Evolutionary conservation across 30 jellyfish, hydroid and myxozoan species (phyloP).

Genomic region (Morbakka virulenta): DNA sequence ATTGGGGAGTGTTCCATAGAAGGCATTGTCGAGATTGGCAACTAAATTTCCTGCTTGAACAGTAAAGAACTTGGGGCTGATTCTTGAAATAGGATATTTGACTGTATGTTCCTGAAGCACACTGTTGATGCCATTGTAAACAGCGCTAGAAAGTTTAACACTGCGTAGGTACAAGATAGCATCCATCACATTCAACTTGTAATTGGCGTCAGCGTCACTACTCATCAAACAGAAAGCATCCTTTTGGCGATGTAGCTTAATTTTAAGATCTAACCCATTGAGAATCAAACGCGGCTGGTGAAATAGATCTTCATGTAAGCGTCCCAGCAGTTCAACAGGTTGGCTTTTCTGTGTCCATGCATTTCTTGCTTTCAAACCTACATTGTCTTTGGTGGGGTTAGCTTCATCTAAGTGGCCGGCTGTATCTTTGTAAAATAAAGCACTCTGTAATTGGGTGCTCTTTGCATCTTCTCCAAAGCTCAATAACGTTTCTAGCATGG

Average conservation of each 20-base stretch:
- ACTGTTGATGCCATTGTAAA: too few species aligned
- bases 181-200: neutral
- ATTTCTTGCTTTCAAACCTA: neutral
- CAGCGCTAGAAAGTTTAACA: constrained; percentile 6
- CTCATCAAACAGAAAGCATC: constrained; percentile 6
- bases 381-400: neutral
- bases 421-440: neutral
- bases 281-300: neutral
- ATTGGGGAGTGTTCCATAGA: constrained; percentile 25
- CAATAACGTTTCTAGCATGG: too few species aligned
- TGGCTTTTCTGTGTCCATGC: neutral
- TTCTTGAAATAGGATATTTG: too few species aligned
- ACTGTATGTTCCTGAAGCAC: too few species aligned
- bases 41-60: too few species aligned
- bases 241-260: constrained; percentile 4
- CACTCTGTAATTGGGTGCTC: constrained; percentile 7
- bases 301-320: neutral
- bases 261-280: neutral
- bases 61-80: too few species aligned
- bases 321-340: constrained; percentile 10
- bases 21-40: neutral
- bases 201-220: constrained; percentile 3
- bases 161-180: neutral
- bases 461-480: constrained; percentile 15
- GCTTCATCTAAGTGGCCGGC: constrained; percentile 3